Evolutionary conservation across 1,140 invertebrate genomes (phyloP), one percentile per base, ranked within the genome.

Genomic region (Rhyacophila brunnea): DNA sequence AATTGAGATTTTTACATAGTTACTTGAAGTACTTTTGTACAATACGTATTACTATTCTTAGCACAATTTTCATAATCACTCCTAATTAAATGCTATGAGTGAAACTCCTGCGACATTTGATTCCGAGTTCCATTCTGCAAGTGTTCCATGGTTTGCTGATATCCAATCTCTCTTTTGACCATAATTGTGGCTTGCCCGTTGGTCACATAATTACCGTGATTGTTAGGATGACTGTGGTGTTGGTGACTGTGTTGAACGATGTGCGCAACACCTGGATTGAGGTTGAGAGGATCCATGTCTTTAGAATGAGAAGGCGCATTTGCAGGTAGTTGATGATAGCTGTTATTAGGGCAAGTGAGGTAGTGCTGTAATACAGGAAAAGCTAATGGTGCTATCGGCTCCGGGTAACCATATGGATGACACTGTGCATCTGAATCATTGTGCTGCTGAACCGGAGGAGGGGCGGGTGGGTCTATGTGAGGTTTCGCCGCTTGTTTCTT

Each of bases 321-420:
- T 19, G 48, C 32, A 28, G 11, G 43, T 10, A 28, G 20, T 55
- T 48, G 58, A 15, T 53, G 48, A 6, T 56, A 34, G 28, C 40
- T 49, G 28, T 62, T 62, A 15, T 36, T 53, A 10, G 55, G 55
- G 45, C 54, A 58, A 9, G 55, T 18, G 6, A 63, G 51, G 36
- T 54, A 63, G 40, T 62, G 60, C 23, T 63, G 61, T 13, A 63
- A 53, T 7, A 55, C 60, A 10, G 61, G 54, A 17, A 53, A 35
- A 6, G 60, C 28, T 6, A 55, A 13, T 7, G 50, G 34, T 3
- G 23, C 23, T 3, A 28, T 3, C 3, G 23, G 23, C 23, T 28
- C 23, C 9, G 23, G 9, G 23, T 28, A 28, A 5, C 4, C 3
- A 28, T 5, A 28, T 9, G 3, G 4, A 28, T 3, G 23, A 28